phyloP scores from a whole-genome alignment of 2,888 invertebrate species.

The Ectropis crepuscularia region DNA sequence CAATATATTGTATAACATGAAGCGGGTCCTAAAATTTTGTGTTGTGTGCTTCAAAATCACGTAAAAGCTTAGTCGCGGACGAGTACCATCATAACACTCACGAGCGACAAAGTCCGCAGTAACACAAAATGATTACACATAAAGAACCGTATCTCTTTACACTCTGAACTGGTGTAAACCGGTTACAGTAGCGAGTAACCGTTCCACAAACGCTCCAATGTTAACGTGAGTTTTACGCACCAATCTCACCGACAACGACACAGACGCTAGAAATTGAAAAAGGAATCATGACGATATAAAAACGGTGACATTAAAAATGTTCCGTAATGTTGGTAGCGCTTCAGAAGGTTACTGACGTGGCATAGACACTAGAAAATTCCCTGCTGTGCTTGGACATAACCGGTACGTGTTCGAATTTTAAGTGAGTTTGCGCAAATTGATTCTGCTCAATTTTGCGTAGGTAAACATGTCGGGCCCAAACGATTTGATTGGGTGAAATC shows the following conservation, averaged over 20 bases:
- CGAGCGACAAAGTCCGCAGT: constrained; percentile 69
- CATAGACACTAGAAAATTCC: constrained; percentile 67
- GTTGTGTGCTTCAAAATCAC: constrained; percentile 37
- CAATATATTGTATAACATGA: too few species aligned
- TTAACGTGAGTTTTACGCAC: constrained; percentile 81
- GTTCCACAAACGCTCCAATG: constrained; percentile 75
- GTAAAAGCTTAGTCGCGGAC: constrained; percentile 34
- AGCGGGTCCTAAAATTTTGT: constrained; percentile 32
- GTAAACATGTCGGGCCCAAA: constrained; percentile 56
- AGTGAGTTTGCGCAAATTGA: constrained; percentile 66
- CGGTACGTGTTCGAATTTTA: constrained; percentile 70
- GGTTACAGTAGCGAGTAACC: constrained; percentile 75
- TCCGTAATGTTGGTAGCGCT: constrained; percentile 39
- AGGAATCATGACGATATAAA: constrained; percentile 78
- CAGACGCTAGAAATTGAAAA: constrained; percentile 78
- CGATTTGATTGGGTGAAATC: constrained; percentile 61
- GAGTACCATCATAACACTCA: constrained; percentile 72
- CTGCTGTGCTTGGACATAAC: constrained; percentile 65
- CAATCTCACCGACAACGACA: constrained; percentile 69
- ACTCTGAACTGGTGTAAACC: constrained; percentile 75
- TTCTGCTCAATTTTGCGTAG: constrained; percentile 59
- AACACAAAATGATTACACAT: constrained; percentile 81
- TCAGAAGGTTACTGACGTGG: constrained; percentile 51
- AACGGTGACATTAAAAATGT: constrained; percentile 60
- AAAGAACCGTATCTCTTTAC: constrained; percentile 81